These are phyloP conservation scores for Sphaeramia orbicularis DNA, from an alignment of 2,797 vertebrate genomes.

Conservation along the genomic window DNA sequence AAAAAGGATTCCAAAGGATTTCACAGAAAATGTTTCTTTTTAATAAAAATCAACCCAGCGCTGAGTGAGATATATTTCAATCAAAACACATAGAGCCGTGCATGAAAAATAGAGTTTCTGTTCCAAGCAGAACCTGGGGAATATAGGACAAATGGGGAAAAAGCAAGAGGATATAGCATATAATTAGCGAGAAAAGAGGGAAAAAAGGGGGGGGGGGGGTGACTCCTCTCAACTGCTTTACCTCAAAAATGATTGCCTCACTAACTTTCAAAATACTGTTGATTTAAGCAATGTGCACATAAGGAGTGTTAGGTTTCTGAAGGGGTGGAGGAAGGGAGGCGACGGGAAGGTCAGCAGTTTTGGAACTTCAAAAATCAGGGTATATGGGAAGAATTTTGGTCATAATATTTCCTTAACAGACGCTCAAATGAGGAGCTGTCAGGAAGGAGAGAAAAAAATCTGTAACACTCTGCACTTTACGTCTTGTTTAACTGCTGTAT, in stretches of 20 bases:
- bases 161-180: constrained; percentile 22
- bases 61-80: constrained; percentile 66
- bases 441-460: background rate
- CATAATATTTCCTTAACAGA: constrained; percentile 59
- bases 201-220: constrained; percentile 4
- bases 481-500: constrained; percentile 49
- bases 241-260: constrained; percentile 76
- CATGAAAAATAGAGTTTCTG: constrained; percentile 63
- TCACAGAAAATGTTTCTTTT: constrained; percentile 69
- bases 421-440: constrained; percentile 45
- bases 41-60: constrained; percentile 71
- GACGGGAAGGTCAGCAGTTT: constrained; percentile 63
- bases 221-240: constrained; percentile 62
- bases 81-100: constrained; percentile 66
- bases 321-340: constrained; percentile 25
- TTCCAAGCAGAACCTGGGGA: constrained; percentile 67
- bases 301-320: constrained; percentile 71
- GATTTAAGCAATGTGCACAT: constrained; percentile 77
- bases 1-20: constrained; percentile 66
- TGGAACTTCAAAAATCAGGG: constrained; percentile 55
- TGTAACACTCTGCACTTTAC: background rate
- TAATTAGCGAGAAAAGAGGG: constrained; percentile 7
- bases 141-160: constrained; percentile 68
- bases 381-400: constrained; percentile 57
- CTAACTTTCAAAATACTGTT: constrained; percentile 79